Base-by-base conservation (phyloP, 1,140 invertebrate genomes). In the Homarus americanus region DNA sequence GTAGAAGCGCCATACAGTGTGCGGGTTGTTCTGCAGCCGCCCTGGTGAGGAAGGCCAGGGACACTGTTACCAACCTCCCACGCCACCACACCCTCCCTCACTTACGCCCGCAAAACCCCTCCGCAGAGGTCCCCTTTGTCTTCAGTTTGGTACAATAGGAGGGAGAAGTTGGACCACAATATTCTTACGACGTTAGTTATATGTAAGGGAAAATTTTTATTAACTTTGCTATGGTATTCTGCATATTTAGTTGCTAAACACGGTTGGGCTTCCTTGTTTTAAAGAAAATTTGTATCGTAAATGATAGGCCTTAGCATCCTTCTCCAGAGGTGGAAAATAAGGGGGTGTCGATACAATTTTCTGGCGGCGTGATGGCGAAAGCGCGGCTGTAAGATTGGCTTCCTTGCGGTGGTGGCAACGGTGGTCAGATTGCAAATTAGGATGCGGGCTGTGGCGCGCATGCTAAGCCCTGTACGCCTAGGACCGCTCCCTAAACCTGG, bases 371-470 rank as follows among this genome's bases (percentile, higher is more conserved):
- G 44, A 49, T 49, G 15, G 44, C 44, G 15, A 49, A 49, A 49
- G 9, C 44, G 44, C 44, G 44, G 9, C 7, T 49, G 44, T 49
- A 49, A 15, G 44, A 49, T 49, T 10, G 44, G 44, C 15, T 49
- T 0, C 15, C 44, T 7, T 49, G 44, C n/a, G 41, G 44, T 24
- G 36, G 44, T 78, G 85, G 73, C 73, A 66, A 66, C 85, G 79
- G 73, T 85, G 83, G 69, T 85, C 83, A 58, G 72, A 78, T 87
- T 87, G 85, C 85, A 87, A 87, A 87, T 87, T 87, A 87, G 85
- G 85, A 87, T 87, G 85, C 85, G 85, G 85, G 85, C 66, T 79
- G 85, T 79, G 73, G 84, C 73, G 63, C 34, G 85, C 85, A 87
- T 87, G 85, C 83, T 85, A 75, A 75, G 63, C 83, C 72, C 53